Base-by-base conservation (phyloP, 2,888 invertebrate species). In the Drosophila ezoana region DNA sequence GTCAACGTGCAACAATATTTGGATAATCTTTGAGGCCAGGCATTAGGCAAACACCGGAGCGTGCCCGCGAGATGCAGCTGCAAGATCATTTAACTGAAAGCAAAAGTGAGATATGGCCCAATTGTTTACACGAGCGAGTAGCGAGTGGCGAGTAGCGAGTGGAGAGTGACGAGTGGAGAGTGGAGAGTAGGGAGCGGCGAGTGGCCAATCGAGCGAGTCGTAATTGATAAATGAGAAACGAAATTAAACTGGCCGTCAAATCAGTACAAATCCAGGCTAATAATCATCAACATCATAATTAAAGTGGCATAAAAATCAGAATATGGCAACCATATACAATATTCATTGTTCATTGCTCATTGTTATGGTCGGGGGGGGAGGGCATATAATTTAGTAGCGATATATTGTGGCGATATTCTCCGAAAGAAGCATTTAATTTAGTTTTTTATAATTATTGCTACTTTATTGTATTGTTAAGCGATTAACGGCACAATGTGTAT, bases 401-500 rank as follows among this genome's bases (percentile, higher is more conserved):
- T 54, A 48, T 43, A 32, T 37, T 45, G 51, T 23, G 52, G 40
- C 52, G 32, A 70, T 72, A 52, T 56, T 43, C 28, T 28, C 8
- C 2, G 38, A 74, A 69, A 68, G 74, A 72, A 74, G 76, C 78
- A 89, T 89, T 89, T 82, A 75, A 78, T 81, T 79, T 89, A 76
- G 76, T 77, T 84, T 83, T 89, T 90, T 91, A 91, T 90, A 90
- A 89, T 90, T 90, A 89, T 90, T 90, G 90, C 90, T 90, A 91
- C 90, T 91, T 90, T 90, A 91, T 90, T 90, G 91, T 90, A 88
- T 90, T 89, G 85, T 90, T 91, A 90, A 91, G 81, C 89, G 88
- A 90, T 90, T 91, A 89, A 87, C 79, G 63, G 66, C 72, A 69
- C 70, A 72, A 54, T 63, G 63, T 68, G 72, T 20, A 28, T 51